Percentiles rank a stretch among this genome's conserved stretches.
Conservation (phyloP, 2,113 vertebrate genomes). For the Talpa occidentalis region DNA sequence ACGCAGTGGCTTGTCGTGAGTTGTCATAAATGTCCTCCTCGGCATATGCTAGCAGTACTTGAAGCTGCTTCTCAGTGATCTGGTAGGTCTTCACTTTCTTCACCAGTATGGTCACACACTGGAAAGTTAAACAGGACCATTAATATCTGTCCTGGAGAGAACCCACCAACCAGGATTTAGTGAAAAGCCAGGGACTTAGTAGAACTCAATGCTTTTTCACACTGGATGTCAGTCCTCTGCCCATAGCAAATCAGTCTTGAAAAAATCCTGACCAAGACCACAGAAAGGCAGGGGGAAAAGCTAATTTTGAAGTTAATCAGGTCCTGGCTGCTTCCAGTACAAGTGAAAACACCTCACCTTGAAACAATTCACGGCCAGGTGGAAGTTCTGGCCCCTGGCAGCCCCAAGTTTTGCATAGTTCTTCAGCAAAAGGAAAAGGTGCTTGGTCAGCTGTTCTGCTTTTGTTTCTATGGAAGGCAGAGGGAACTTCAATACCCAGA, state of each 20-base stretch:
- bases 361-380: conserved; percentile 96
- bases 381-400: conserved; percentile 95
- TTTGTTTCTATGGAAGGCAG: conserved; percentile 90
- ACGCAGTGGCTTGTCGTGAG: conserved; percentile 95
- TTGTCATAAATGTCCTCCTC: conserved; percentile 98
- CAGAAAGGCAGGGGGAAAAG: neutral
- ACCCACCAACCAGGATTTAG: neutral
- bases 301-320: neutral
- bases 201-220: neutral
- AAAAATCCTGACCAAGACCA: neutral
- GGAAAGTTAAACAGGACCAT: conserved; percentile 48
- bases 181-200: neutral
- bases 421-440: conserved; percentile 96
- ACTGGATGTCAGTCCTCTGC: neutral
- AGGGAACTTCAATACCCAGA: conserved; percentile 94
- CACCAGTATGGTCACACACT: conserved; percentile 95
- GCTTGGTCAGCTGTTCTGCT: conserved; percentile 88
- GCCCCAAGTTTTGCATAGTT: conserved; percentile 95
- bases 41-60: conserved; percentile 95
- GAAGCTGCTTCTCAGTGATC: conserved; percentile 94
- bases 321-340: neutral
- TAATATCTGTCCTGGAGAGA: neutral
- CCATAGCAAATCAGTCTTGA: neutral
- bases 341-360: conserved; percentile 89
- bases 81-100: conserved; percentile 89